phyloP scores from a whole-genome alignment of 2,797 vertebrate genomes.

The Molossus molossus region DNA sequence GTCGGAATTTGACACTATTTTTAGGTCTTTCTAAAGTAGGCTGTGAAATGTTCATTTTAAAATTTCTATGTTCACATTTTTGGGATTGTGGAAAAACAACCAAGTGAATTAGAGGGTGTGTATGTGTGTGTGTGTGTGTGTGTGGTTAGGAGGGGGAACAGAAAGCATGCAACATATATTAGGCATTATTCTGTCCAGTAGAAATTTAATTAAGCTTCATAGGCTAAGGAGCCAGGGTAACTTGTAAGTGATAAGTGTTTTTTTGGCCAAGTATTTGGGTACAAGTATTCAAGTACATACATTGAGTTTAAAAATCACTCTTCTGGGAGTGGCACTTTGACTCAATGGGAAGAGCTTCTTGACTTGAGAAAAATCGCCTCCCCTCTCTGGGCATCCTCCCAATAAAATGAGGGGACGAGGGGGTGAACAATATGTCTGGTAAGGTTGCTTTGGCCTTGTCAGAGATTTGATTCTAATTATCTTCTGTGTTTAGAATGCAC shows the following conservation, averaged over 20 bases:
- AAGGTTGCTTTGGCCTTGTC: not conserved
- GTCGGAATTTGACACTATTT: not conserved
- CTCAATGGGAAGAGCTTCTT: not conserved
- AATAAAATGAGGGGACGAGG: not conserved
- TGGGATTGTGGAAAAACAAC: not conserved
- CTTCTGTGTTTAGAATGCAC: slow-evolving; percentile 41
- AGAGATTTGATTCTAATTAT: not conserved
- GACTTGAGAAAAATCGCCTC: not conserved
- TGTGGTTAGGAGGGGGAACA: not conserved
- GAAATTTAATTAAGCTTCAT: not conserved
- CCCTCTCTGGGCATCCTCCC: not conserved
- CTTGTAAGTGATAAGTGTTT: not conserved
- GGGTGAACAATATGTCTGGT: not conserved
- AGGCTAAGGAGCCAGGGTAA: not conserved
- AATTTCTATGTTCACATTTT: slow-evolving; percentile 15
- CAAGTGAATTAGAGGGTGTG: not conserved
- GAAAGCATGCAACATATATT: not conserved
- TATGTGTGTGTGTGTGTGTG: not conserved
- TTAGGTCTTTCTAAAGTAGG: slow-evolving; percentile 37
- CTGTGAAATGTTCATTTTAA: not conserved
- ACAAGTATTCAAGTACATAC: not conserved
- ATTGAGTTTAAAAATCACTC: slow-evolving; percentile 14
- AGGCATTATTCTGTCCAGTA: not conserved
- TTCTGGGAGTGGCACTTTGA: not conserved
- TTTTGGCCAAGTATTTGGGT: not conserved